A percentile compares a stretch with the other conserved stretches of the same genome.
These are phyloP conservation scores for Anolis carolinensis DNA, from an alignment of 2,113 vertebrate genomes.

Conservation along the genomic window DNA sequence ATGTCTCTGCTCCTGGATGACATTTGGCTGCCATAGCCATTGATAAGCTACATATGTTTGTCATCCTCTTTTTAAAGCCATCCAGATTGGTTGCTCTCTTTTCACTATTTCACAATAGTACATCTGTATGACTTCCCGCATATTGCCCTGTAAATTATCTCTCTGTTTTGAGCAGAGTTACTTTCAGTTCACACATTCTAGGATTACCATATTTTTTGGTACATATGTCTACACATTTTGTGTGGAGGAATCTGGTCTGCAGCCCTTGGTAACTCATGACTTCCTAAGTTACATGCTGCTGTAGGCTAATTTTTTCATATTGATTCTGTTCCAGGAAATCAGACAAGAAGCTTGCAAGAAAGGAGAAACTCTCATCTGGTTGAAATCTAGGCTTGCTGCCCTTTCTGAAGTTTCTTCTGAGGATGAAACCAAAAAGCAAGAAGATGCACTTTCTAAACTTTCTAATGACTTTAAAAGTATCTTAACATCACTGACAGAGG, in stretches of 20 bases:
- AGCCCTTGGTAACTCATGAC: not conserved
- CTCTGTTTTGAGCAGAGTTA: not conserved
- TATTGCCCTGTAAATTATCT: not conserved
- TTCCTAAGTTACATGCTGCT: not conserved
- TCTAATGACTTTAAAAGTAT: conserved; percentile 82
- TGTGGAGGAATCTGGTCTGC: not conserved
- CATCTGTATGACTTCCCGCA: not conserved
- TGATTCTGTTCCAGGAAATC: conserved; percentile 75
- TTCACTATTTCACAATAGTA: not conserved
- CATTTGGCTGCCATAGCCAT: not conserved
- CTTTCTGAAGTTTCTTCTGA: conserved; percentile 83
- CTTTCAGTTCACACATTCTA: not conserved
- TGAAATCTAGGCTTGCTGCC: conserved; percentile 82
- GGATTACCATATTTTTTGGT: not conserved
- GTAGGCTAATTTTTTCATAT: not conserved
- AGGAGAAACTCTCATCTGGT: conserved; percentile 84
- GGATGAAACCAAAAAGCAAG: conserved; percentile 81
- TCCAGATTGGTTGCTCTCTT: not conserved
- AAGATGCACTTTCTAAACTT: conserved; percentile 81
- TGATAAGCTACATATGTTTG: not conserved
- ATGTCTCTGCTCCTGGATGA: not conserved
- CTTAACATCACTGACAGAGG: conserved; percentile 82
- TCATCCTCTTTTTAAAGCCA: not conserved
- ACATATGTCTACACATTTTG: not conserved
- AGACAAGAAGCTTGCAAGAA: conserved; percentile 74